phyloP scores from a whole-genome alignment of 2,113 vertebrate species.

The Charina bottae region DNA sequence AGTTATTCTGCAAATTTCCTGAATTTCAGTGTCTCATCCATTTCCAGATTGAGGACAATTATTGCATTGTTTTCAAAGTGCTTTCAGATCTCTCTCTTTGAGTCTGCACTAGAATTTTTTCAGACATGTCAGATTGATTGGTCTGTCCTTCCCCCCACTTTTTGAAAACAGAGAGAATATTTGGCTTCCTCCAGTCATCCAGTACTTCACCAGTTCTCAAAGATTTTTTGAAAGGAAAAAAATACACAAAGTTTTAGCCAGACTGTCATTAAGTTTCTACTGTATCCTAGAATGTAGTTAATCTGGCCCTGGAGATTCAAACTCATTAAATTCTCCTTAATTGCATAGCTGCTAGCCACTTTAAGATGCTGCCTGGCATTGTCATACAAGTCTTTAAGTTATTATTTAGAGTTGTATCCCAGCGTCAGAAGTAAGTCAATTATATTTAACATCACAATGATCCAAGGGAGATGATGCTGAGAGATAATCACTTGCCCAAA shows the following conservation, averaged over 20 bases:
- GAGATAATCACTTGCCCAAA: background rate
- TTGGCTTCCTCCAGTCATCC: background rate
- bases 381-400: background rate
- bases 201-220: background rate
- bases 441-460: background rate
- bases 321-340: background rate
- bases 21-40: background rate
- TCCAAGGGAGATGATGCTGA: background rate
- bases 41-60: background rate
- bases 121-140: background rate
- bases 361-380: background rate
- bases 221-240: background rate
- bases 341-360: background rate
- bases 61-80: background rate
- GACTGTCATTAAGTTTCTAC: background rate
- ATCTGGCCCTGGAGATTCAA: background rate
- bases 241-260: background rate
- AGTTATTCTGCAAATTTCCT: background rate
- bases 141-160: background rate
- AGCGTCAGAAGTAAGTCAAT: background rate
- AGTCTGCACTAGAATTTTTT: background rate
- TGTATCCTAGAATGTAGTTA: background rate
- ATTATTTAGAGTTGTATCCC: background rate
- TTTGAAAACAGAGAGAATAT: background rate
- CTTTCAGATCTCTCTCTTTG: background rate